Evolutionary conservation across 2,797 vertebrate genomes (phyloP), one percentile per base, ranked within the genome.

Genomic region (Sebastes cheni): DNA sequence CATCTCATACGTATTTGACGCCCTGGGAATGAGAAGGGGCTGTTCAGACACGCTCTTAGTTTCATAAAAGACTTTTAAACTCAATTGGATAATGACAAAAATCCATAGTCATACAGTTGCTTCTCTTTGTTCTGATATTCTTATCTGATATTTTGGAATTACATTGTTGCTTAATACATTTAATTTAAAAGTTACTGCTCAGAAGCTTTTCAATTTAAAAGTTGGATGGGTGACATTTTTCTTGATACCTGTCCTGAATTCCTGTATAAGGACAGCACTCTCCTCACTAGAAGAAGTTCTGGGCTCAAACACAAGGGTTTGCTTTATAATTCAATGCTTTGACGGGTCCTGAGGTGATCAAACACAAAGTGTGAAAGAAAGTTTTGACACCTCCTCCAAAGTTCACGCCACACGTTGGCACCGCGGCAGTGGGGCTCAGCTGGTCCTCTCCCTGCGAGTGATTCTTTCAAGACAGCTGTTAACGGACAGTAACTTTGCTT

Each of bases 401-500:
- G 83, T 86, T 81, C 69, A 59, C 69, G 70, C 65, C 73, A 71
- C 75, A 74, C 34, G 72, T 67, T 72, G 65, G 18, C 82, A 69
- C 61, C 32, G 2, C 50, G 79, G 54, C 65, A 58, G 52, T 25
- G 64, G 60, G 56, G 32, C 81, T 60, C 89, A 91, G 86, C 76
- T 83, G 80, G 79, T 74, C 20, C 27, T 69, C 80, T 69, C 62
- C 3, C 4, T 39, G 5, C 67, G 65, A 73, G 46, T 46, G 34
- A 72, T 75, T 71, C 39, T 84, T 84, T 77, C 22, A 66, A 83
- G 85, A 72, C 77, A 81, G 69, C 71, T 75, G 75, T 69, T 84
- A 75, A 87, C 84, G 69, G 66, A 76, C 32, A 74, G 34, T 77
- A 79, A 87, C 77, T 56, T 82, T 34, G 8, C 66, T 75, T 34